Percentiles rank a stretch among this genome's conserved stretches.
These are phyloP conservation scores for Tenthredo notha DNA, from an alignment of 2,888 invertebrate species.

Conservation along the genomic window DNA sequence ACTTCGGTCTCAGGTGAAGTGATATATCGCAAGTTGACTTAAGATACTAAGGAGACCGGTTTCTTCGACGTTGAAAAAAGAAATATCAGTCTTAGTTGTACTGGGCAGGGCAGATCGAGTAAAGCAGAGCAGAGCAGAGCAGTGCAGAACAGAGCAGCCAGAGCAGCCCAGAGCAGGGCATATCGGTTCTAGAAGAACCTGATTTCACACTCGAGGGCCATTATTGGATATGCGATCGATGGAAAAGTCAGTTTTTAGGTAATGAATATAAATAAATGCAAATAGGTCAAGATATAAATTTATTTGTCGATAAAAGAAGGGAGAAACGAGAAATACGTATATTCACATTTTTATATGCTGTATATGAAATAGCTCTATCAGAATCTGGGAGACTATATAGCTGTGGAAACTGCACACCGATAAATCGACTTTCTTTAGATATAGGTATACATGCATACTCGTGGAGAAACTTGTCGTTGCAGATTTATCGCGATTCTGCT, in stretches of 20 bases:
- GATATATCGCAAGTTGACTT: neutral
- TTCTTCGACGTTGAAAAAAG: neutral
- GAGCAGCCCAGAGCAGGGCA: neutral
- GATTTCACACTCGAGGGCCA: constrained; percentile 6
- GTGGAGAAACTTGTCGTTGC: neutral
- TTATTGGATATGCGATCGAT: neutral
- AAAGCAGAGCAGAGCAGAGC: neutral
- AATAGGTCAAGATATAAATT: neutral
- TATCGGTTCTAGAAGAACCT: constrained; percentile 16
- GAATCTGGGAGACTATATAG: neutral
- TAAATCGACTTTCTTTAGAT: neutral
- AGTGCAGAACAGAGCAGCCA: neutral
- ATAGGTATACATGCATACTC: neutral
- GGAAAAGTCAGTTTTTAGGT: neutral
- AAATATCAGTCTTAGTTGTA: neutral
- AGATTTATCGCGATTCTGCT: neutral
- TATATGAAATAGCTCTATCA: too few species aligned
- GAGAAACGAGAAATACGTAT: neutral
- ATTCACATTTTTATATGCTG: too few species aligned
- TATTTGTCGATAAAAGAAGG: neutral
- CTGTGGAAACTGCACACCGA: neutral
- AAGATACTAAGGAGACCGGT: constrained; percentile 13
- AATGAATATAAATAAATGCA: neutral
- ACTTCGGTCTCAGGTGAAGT: neutral
- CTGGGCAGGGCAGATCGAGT: neutral